These are phyloP conservation scores for Xestia ashworthii DNA, from an alignment of 2,888 invertebrate genomes.

Conservation along the genomic window DNA sequence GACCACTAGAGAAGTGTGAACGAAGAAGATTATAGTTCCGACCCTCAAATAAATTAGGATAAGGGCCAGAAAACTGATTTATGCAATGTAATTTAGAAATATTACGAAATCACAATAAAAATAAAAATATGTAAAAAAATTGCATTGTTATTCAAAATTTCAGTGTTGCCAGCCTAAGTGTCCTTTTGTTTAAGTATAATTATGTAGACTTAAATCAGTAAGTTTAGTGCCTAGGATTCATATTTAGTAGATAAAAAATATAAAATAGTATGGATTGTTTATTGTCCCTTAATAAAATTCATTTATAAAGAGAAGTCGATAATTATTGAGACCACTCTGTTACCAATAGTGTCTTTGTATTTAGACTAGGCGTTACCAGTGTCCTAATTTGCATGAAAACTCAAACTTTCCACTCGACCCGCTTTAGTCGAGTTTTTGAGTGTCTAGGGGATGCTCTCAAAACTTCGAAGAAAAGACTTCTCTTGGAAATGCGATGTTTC, in stretches of 20 bases:
- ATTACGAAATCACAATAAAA: background rate
- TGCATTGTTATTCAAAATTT: background rate
- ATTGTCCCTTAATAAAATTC: background rate
- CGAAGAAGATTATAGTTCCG: background rate
- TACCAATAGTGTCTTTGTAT: background rate
- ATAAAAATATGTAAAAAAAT: background rate
- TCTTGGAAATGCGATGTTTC: background rate
- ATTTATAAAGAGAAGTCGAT: background rate
- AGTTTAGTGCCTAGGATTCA: background rate
- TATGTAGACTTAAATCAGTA: background rate
- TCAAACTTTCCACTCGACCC: background rate
- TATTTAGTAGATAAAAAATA: background rate
- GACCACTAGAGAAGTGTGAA: background rate
- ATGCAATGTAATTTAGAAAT: background rate
- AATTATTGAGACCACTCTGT: background rate
- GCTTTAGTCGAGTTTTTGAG: constrained; percentile 3
- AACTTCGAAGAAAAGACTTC: background rate
- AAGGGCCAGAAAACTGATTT: background rate
- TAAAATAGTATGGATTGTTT: background rate
- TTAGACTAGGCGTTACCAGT: background rate
- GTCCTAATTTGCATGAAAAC: constrained; percentile 25
- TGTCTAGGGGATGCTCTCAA: background rate
- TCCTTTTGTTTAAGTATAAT: background rate
- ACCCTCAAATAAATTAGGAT: background rate
- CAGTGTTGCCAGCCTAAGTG: background rate